Base-by-base conservation (phyloP, 1,140 invertebrate genomes). In the Apolygus lucorum region DNA sequence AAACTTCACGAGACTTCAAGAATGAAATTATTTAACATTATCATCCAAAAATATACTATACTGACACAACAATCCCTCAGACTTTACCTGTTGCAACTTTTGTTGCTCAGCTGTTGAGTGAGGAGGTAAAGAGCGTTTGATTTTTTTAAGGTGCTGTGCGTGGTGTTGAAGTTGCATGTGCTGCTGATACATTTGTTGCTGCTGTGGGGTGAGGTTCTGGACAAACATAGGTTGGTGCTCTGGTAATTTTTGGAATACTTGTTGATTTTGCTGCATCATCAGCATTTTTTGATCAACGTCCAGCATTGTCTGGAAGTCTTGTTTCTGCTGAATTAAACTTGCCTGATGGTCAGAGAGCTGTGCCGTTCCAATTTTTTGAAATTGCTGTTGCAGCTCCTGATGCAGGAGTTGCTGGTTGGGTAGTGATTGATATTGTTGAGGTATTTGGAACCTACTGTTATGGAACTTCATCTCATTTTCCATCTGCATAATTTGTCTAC, bases 111-210 rank as follows among this genome's bases (percentile, higher is more conserved):
- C 28, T n/a, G 42, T n/a, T 22, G 67, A 28, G 4, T 69, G 70
- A 29, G 76, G 76, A 24, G 77, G 77, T 34, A 78, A 71, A 14
- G 77, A 73, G 66, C 79, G 76, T 65, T 77, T 75, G 64, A 79
- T 78, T 74, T 82, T 82, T 72, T 80, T 81, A 28, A 80, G 72
- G 70, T 81, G 79, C 71, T 80, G 78, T 64, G 76, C 76, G 72
- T 80, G 78, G 66, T 81, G 80, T 67, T 80, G 79, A n/a, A 80
- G 72, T 67, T 80, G 79, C 78, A 80, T 80, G 71, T 81, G 78
- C 69, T 79, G 78, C 71, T 81, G 79, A 73, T 80, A 79, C 78
- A 79, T 79, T 70, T 78, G 77, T 63, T 79, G 78, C 70, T 81
- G 79, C 49, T 80, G 78, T 29, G 79, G 79, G 21, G 74, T 78